Conservation (phyloP, 2,113 vertebrate species). For the Peromyscus leucopus region DNA sequence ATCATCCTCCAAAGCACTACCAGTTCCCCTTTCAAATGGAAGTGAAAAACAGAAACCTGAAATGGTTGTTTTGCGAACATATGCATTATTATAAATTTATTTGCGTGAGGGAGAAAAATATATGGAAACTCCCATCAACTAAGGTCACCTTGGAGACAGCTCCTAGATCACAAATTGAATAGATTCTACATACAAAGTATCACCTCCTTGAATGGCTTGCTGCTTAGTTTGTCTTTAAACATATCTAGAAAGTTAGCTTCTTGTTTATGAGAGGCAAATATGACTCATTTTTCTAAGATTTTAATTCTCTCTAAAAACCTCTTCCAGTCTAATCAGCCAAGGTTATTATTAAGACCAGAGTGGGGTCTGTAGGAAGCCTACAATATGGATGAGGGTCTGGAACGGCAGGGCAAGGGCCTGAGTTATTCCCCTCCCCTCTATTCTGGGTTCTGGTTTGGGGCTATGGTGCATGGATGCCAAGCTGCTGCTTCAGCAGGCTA, state of each 20-base stretch:
- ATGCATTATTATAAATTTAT: constrained; percentile 45
- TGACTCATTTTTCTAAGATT: constrained; percentile 13
- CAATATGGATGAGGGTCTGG: background rate
- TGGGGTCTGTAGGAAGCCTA: constrained; percentile 31
- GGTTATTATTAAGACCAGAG: background rate
- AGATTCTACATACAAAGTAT: background rate
- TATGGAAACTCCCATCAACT: constrained; percentile 37
- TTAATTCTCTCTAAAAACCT: constrained; percentile 59
- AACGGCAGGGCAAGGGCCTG: background rate
- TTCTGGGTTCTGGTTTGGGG: background rate
- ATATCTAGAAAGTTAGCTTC: constrained; percentile 30
- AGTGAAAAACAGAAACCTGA: constrained; percentile 20
- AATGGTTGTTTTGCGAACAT: constrained; percentile 4
- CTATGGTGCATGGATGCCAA: background rate
- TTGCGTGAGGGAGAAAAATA: constrained; percentile 45
- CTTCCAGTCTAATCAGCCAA: constrained; percentile 45
- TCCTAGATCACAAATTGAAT: background rate
- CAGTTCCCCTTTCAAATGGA: background rate
- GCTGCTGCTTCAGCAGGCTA: background rate
- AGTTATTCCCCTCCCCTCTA: background rate
- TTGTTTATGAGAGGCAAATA: constrained; percentile 16
- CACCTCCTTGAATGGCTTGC: background rate
- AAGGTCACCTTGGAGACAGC: background rate
- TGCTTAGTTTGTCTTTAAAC: constrained; percentile 56
- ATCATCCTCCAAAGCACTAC: background rate